Evolutionary conservation across 2,797 vertebrate species (phyloP), one percentile per base, ranked within the genome.

Genomic region (Pampus argenteus): DNA sequence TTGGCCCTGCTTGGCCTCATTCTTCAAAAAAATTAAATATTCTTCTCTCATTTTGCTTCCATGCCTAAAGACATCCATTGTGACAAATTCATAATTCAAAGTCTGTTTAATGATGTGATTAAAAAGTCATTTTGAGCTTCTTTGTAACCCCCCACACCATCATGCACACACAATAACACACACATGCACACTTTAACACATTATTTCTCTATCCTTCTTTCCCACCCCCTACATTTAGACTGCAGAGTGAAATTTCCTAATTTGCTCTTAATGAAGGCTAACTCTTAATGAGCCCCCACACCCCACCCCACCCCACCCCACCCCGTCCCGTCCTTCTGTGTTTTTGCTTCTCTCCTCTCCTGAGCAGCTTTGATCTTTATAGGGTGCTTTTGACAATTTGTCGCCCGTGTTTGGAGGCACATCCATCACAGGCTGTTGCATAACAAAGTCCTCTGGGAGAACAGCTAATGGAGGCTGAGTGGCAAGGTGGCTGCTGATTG

Each of bases 41-140:
- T 36, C 31, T 58, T 47, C 58, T 81, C 80, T 85, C 76, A 86
- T 83, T 85, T 84, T 76, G 55, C 80, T 83, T 66, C 62, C 23
- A 54, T 17, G 87, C 85, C 81, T 89, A 79, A 78, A 88, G 86
- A 89, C 74, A 84, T 86, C 86, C 74, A 84, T 86, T 87, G 89
- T 89, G 89, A 91, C 83, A 90, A 91, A 93, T 91, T 90, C 88
- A 88, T 89, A 87, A 92, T 91, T 92, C 86, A 91, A 90, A 91
- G 85, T 88, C 76, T 59, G 86, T 91, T 93, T 93, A 93, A 93
- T 93, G 91, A 93, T 88, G 89, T 92, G 89, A 94, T 94, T 94
- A 94, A 91, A 93, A 93, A 91, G 88, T 86, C 71, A 91, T 93
- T 92, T 88, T 85, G 76, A 47, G 74, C 76, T 69, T 86, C 70